Conservation (phyloP, 2,113 vertebrate genomes). For the Gyps fulvus region DNA sequence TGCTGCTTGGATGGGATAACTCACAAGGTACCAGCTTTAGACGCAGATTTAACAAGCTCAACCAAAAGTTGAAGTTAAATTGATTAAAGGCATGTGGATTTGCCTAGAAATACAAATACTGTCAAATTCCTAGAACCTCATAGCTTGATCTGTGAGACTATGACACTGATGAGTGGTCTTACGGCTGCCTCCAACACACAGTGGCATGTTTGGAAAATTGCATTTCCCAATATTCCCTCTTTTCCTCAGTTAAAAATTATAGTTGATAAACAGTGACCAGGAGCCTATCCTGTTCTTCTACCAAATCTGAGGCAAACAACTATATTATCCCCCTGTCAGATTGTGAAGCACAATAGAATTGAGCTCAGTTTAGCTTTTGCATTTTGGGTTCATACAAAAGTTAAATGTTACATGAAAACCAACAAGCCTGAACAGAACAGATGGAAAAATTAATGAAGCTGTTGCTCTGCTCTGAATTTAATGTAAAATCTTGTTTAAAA, state of each 20-base stretch:
- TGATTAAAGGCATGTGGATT: background rate
- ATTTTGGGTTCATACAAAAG: constrained; percentile 6
- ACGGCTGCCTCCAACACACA: background rate
- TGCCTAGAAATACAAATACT: background rate
- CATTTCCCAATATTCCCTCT: background rate
- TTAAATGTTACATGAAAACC: constrained; percentile 28
- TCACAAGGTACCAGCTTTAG: background rate
- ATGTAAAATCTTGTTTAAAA: constrained; percentile 24
- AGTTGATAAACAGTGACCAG: background rate
- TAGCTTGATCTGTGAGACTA: background rate
- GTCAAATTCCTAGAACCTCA: background rate
- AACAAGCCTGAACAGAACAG: constrained; percentile 14
- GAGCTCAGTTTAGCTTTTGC: constrained; percentile 5
- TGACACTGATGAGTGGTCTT: background rate
- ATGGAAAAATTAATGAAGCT: constrained; percentile 42
- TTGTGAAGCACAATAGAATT: background rate
- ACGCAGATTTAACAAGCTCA: background rate
- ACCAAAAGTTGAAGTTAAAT: background rate
- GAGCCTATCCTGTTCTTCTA: background rate
- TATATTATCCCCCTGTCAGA: background rate
- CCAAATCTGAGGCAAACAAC: background rate
- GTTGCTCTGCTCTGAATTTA: constrained; percentile 21
- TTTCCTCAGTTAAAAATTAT: background rate
- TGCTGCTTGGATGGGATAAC: background rate
- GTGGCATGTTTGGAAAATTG: background rate